Conservation (phyloP, 2,113 vertebrate genomes). For the Atractosteus spatula region DNA sequence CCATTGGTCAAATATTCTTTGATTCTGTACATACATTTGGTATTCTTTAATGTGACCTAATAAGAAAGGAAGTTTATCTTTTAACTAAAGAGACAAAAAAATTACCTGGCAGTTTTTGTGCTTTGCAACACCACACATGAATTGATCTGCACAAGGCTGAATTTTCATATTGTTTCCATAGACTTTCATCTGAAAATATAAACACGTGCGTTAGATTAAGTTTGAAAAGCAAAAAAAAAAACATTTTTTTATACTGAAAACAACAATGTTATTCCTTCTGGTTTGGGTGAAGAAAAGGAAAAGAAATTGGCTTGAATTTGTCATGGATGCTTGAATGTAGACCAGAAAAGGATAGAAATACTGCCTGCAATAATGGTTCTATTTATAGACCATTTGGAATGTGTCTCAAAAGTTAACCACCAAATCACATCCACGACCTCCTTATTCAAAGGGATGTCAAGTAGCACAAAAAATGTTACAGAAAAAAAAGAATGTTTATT, state of each 20-base stretch:
- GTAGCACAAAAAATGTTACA: neutral
- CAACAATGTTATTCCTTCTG: slow-evolving; percentile 1
- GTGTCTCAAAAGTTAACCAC: slow-evolving; percentile 1
- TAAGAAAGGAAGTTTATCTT: too few species aligned
- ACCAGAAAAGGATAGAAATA: neutral
- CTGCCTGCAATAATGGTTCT: slow-evolving; percentile 8
- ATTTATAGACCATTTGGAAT: slow-evolving; percentile 12
- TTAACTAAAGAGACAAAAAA: too few species aligned
- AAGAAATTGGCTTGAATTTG: slow-evolving; percentile 1
- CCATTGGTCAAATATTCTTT: too few species aligned
- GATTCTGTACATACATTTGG: too few species aligned
- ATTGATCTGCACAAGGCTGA: too few species aligned
- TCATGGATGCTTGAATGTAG: neutral
- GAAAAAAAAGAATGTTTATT: neutral
- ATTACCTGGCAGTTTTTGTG: too few species aligned
- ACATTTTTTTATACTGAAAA: neutral
- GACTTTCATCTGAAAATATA: neutral
- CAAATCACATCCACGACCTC: slow-evolving; percentile 12
- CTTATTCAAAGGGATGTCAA: neutral
- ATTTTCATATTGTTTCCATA: too few species aligned
- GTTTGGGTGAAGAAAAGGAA: neutral
- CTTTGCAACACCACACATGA: too few species aligned
- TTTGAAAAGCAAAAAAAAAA: neutral
- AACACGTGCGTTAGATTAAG: neutral
- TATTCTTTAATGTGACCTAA: too few species aligned